Evolutionary conservation across 2,113 vertebrate species (phyloP).

Genomic region (Crotophaga sulcirostris): DNA sequence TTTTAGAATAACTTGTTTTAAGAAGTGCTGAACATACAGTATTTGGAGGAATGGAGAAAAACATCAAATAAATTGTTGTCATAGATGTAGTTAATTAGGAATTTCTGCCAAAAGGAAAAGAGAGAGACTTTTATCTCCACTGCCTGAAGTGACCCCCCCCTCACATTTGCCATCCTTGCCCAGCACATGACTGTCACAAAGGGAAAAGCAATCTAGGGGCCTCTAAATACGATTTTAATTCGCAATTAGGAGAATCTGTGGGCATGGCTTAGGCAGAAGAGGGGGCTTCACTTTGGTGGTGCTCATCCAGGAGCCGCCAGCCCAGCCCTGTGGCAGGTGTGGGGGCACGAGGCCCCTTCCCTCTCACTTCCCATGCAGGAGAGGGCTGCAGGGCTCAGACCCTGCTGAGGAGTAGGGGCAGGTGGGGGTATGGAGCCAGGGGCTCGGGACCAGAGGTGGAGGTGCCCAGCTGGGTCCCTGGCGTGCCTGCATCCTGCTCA

Average conservation of each 20-base stretch:
- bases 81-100: not conserved
- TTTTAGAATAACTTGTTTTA: not conserved
- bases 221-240: not conserved
- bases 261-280: not conserved
- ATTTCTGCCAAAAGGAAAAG: not conserved
- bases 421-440: not conserved
- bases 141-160: not conserved
- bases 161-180: not conserved
- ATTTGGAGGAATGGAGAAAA: not conserved
- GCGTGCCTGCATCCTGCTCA: fast-evolving
- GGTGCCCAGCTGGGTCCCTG: fast-evolving
- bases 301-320: not conserved
- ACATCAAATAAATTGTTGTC: not conserved
- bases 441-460: not conserved
- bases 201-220: not conserved
- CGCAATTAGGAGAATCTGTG: not conserved
- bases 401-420: not conserved
- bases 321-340: not conserved
- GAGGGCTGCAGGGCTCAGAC: not conserved
- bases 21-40: fast-evolving
- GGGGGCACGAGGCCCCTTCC: not conserved
- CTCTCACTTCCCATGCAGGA: fast-evolving
- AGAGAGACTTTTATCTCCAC: not conserved
- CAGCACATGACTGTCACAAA: not conserved
- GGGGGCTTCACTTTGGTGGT: not conserved